Conservation (phyloP, 2,888 invertebrate genomes). For the Hyppa rectilinea region DNA sequence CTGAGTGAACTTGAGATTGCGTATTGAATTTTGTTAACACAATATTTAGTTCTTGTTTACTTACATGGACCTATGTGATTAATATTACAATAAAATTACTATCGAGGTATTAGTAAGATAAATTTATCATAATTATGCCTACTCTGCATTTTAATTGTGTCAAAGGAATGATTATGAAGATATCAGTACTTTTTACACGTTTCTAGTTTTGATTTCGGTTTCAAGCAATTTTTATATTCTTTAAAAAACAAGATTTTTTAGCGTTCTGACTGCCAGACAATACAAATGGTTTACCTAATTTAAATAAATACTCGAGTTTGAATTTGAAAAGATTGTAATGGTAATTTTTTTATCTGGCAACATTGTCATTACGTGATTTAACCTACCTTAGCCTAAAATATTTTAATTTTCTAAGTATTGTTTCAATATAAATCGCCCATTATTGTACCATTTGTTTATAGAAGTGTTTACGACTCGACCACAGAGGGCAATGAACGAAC, state of each 20-base stretch:
- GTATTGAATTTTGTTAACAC: not conserved
- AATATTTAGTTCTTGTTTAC: constrained; percentile 3
- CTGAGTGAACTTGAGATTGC: too few relatives aligned
- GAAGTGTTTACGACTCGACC: constrained; percentile 15
- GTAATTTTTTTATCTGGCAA: not conserved
- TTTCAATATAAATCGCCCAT: not conserved
- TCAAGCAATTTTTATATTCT: not conserved
- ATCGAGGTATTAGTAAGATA: constrained; percentile 38
- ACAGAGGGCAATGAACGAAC: constrained; percentile 40
- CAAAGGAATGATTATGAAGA: constrained; percentile 15
- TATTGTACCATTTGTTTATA: constrained; percentile 8
- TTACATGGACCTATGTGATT: not conserved
- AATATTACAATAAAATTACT: constrained; percentile 8
- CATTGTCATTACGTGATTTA: not conserved
- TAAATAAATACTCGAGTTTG: not conserved
- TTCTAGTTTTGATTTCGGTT: too few relatives aligned
- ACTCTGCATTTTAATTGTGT: constrained; percentile 13
- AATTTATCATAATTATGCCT: constrained; percentile 42
- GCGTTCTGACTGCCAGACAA: too few relatives aligned
- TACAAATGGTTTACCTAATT: not conserved
- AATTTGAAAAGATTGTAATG: not conserved
- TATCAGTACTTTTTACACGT: constrained; percentile 9
- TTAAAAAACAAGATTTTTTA: too few relatives aligned
- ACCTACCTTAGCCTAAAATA: not conserved
- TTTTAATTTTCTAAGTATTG: not conserved